These are phyloP conservation scores for Daktulosphaira vitifoliae DNA, from an alignment of 1,140 invertebrate genomes.

Conservation along the genomic window DNA sequence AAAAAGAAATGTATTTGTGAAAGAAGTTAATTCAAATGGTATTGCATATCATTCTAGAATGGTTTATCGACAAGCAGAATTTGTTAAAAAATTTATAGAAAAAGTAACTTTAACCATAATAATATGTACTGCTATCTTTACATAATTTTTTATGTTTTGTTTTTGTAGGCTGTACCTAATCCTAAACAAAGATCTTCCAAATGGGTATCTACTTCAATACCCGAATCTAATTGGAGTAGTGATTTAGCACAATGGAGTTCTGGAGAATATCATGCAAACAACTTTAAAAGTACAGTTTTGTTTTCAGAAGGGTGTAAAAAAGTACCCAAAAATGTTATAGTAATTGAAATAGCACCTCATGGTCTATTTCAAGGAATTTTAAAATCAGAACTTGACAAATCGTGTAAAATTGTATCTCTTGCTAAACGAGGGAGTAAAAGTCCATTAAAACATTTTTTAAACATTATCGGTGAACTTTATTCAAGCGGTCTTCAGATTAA, in stretches of 20 bases:
- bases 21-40: slow-evolving; percentile 56
- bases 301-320: slow-evolving; percentile 52
- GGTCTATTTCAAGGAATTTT: slow-evolving; percentile 53
- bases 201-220: slow-evolving; percentile 56
- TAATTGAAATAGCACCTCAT: slow-evolving; percentile 55
- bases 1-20: slow-evolving; percentile 64
- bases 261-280: slow-evolving; percentile 90
- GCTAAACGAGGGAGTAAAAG: slow-evolving; percentile 49
- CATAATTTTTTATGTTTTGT: too few species aligned
- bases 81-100: slow-evolving; percentile 57
- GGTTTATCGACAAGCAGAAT: slow-evolving; percentile 58
- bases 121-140: too few species aligned
- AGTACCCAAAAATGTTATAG: slow-evolving; percentile 51
- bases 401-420: slow-evolving; percentile 50
- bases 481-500: slow-evolving; percentile 34
- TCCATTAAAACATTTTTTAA: slow-evolving; percentile 47
- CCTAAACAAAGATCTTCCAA: slow-evolving; percentile 47
- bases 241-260: slow-evolving; percentile 70
- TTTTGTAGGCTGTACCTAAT: slow-evolving; percentile 46
- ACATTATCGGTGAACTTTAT: slow-evolving; percentile 46
- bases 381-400: slow-evolving; percentile 47
- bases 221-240: slow-evolving; percentile 59
- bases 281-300: slow-evolving; percentile 63
- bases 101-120: slow-evolving; percentile 19
- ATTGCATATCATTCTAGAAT: slow-evolving; percentile 69